These are phyloP conservation scores for Eublepharis macularius DNA, from an alignment of 2,113 vertebrate species.

Conservation along the genomic window DNA sequence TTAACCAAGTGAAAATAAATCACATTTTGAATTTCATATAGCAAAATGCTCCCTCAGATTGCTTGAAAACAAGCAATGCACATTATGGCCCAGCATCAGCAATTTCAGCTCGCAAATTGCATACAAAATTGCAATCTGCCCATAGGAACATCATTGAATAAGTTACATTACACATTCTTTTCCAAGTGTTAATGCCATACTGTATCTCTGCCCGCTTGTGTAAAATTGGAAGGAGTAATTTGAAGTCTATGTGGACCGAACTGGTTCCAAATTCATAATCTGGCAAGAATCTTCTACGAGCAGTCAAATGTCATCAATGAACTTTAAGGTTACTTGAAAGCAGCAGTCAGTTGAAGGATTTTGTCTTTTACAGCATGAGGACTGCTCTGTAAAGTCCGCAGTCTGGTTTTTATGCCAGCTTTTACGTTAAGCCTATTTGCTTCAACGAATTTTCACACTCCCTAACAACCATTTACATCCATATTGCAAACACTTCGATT, in stretches of 20 bases:
- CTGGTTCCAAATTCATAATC: slow-evolving; percentile 24
- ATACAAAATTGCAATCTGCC: slow-evolving; percentile 9
- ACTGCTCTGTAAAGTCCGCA: slow-evolving; percentile 47
- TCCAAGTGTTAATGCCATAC: neutral
- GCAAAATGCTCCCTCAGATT: accelerated
- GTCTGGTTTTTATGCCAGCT: slow-evolving; percentile 44
- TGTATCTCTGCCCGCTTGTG: neutral
- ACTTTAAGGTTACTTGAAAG: slow-evolving; percentile 9
- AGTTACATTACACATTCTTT: neutral
- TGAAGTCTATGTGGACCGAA: neutral
- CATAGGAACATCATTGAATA: slow-evolving; percentile 12
- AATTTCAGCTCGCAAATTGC: slow-evolving; percentile 9
- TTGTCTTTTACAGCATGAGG: slow-evolving; percentile 35
- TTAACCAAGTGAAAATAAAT: neutral
- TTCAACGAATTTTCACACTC: slow-evolving; percentile 34
- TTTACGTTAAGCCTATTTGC: slow-evolving; percentile 42
- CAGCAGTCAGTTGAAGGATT: slow-evolving; percentile 17
- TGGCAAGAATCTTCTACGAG: slow-evolving; percentile 29
- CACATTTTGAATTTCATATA: neutral
- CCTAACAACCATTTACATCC: slow-evolving; percentile 41
- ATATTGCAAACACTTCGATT: slow-evolving; percentile 45
- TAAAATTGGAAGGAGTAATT: slow-evolving; percentile 44
- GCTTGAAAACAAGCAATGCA: neutral
- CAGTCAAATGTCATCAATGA: slow-evolving; percentile 7
- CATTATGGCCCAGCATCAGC: neutral